Conservation (phyloP, 64 coral and sea anemone species). For the Dendronephthya gigantea region DNA sequence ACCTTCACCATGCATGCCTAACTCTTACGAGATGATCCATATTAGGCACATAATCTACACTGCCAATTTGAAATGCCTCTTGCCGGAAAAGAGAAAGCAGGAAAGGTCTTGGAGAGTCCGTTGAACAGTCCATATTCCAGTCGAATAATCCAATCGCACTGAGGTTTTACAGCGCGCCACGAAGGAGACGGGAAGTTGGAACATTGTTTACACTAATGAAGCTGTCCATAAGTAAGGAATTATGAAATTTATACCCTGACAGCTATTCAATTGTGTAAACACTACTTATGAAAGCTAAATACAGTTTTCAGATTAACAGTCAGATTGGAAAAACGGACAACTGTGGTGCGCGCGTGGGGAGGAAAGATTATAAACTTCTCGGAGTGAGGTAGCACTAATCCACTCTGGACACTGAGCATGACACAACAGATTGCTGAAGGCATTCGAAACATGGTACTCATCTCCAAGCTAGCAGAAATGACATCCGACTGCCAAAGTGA, state of each 20-base stretch:
- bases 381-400: not conserved
- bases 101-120: too few relatives aligned
- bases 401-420: not conserved
- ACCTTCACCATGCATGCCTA: too few relatives aligned
- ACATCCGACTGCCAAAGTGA: not conserved
- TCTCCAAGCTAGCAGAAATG: not conserved
- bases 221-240: conserved; percentile 4
- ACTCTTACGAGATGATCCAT: too few relatives aligned
- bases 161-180: not conserved
- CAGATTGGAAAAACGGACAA: not conserved
- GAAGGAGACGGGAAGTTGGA: not conserved
- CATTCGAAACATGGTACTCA: too few relatives aligned
- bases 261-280: conserved; percentile 19
- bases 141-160: too few relatives aligned
- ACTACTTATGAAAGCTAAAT: conserved; percentile 23
- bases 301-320: conserved; percentile 19
- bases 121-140: not conserved
- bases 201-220: conserved; percentile 17
- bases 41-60: too few relatives aligned
- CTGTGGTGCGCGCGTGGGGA: too few relatives aligned
- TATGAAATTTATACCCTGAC: conserved; percentile 16
- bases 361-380: not conserved
- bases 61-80: too few relatives aligned
- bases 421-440: not conserved
- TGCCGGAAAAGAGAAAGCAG: too few relatives aligned